Evolutionary conservation across 2,888 invertebrate genomes (phyloP).

Genomic region (Pristionchus exspectatus): DNA sequence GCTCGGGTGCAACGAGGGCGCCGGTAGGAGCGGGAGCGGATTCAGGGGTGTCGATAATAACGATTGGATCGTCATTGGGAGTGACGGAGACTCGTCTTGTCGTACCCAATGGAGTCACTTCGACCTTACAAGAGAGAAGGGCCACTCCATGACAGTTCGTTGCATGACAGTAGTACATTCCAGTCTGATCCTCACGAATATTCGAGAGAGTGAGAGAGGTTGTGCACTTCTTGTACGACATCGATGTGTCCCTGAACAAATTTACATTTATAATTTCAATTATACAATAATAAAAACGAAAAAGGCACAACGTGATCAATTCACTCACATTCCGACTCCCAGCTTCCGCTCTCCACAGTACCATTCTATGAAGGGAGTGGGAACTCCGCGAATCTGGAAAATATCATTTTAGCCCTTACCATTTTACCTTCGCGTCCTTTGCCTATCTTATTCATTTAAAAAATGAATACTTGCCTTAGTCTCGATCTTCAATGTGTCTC

Average conservation of each 20-base stretch:
- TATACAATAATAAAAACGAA: neutral
- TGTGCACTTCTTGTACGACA: constrained; percentile 65
- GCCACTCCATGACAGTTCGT: constrained; percentile 68
- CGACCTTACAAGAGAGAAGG: constrained; percentile 60
- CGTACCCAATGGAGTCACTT: neutral
- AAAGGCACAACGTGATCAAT: neutral
- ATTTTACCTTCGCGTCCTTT: neutral
- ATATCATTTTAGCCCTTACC: neutral
- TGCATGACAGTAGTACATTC: constrained; percentile 68
- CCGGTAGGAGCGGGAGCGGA: neutral
- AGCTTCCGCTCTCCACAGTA: constrained; percentile 64
- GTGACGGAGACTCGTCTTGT: constrained; percentile 22
- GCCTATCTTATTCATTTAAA: neutral
- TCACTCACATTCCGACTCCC: constrained; percentile 61
- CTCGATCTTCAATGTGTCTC: constrained; percentile 65
- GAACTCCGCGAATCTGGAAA: constrained; percentile 51
- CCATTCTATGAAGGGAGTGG: constrained; percentile 70
- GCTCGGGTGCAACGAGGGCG: constrained; percentile 15
- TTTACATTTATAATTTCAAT: neutral
- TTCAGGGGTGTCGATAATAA: neutral
- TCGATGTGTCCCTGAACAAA: constrained; percentile 63
- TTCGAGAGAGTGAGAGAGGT: constrained; percentile 64
- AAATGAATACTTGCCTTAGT: constrained; percentile 57
- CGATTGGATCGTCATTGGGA: constrained; percentile 39
- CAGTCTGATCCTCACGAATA: constrained; percentile 60